Evolutionary conservation across 2,797 vertebrate genomes (phyloP).

Genomic region (Oryzias dopingdopingensis): DNA sequence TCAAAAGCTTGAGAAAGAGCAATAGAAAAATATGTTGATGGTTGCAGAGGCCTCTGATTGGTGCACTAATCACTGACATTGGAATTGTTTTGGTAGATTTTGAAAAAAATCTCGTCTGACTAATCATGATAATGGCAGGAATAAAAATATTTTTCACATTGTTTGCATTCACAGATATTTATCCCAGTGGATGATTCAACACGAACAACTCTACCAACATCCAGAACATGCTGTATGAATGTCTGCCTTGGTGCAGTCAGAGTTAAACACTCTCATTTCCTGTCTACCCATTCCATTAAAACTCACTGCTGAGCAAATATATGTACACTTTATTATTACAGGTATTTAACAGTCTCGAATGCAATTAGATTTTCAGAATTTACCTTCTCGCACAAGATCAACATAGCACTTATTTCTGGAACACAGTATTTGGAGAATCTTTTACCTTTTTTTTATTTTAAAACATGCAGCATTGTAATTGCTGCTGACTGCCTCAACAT

Average conservation of each 20-base stretch:
- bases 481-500: neutral
- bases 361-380: neutral
- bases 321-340: too few relatives aligned
- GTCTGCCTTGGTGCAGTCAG: too few relatives aligned
- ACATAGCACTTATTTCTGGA: neutral
- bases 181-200: neutral
- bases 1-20: conserved; percentile 47
- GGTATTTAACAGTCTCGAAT: neutral
- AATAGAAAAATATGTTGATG: conserved; percentile 64
- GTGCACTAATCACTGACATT: conserved; percentile 60
- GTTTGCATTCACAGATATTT: neutral
- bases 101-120: conserved; percentile 49
- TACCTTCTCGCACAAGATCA: neutral
- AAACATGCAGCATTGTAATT: neutral
- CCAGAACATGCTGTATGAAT: too few relatives aligned
- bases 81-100: conserved; percentile 54
- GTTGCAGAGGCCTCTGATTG: conserved; percentile 62
- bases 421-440: neutral
- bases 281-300: too few relatives aligned
- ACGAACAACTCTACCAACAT: too few relatives aligned
- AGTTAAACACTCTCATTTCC: too few relatives aligned
- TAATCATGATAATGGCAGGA: conserved; percentile 37
- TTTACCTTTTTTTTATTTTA: neutral
- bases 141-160: conserved; percentile 10
- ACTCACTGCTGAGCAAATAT: too few relatives aligned